Evolutionary conservation across 1,140 invertebrate genomes (phyloP), one percentile per base, ranked within the genome.

Genomic region (Heliconius hermathena): DNA sequence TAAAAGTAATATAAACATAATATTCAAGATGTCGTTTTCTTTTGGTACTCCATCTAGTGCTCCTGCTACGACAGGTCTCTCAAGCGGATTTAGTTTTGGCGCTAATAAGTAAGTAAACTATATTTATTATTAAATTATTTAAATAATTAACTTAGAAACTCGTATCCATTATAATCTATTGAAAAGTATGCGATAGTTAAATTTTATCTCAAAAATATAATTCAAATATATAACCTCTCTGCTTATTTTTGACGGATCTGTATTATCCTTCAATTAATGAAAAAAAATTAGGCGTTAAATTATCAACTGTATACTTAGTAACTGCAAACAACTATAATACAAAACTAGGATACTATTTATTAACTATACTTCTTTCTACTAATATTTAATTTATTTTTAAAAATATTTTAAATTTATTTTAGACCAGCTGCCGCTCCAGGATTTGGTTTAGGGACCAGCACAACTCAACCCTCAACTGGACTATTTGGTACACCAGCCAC

Each of bases 11-110:
- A 36, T 18, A 66, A 73, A 36, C 29, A 20, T 26, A n/a, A 57
- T 71, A 70, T 77, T 74, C 79, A 90, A 78, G 75, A 93, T 93
- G 92, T 92, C 93, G 26, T 93, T 93, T 84, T 89, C 90, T 8
- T 93, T 93, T 77, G 91, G 90, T 60, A 90, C 93, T 38, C 92
- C 93, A 20, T 89, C 92, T 33, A 94, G 92, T 84, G 93, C 93
- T 66, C 92, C 93, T 26, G 93, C 92, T 20, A 86, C 89, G 41
- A 84, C 88, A 57, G 90, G 88, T 33, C 84, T 93, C 49, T 79
- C 86, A 26, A 85, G 86, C 71, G 90, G 92, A 38, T 95, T 94
- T 80, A 93, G 86, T 86, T 95, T 94, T 88, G 92, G 91, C 76
- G 90, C 90, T 76, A 91, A 90, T 76, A 95, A 95, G 93, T 95